These are phyloP conservation scores for Fratercula arctica DNA, from an alignment of 2,797 vertebrate genomes.

Conservation along the genomic window DNA sequence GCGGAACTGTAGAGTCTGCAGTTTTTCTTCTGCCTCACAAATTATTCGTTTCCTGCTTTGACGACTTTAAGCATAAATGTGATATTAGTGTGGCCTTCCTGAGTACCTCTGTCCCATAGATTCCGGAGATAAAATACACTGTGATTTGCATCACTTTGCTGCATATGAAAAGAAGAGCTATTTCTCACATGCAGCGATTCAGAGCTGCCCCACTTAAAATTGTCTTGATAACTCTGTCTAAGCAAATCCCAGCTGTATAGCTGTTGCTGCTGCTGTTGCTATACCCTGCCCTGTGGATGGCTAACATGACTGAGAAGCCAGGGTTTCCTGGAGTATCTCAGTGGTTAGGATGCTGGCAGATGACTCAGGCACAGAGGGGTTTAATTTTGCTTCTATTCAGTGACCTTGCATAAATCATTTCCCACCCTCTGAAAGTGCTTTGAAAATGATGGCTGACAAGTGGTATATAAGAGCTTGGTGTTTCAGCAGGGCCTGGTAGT, in stretches of 20 bases:
- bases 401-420: conserved; percentile 56
- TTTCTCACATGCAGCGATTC: neutral
- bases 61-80: neutral
- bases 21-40: conserved; percentile 10
- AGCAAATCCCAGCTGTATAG: neutral
- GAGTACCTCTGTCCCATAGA: neutral
- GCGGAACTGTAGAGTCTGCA: conserved; percentile 17
- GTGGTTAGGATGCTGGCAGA: conserved; percentile 43
- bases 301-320: conserved; percentile 8
- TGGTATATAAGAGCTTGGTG: conserved; percentile 51
- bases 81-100: neutral
- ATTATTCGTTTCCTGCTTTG: conserved; percentile 43
- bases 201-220: neutral
- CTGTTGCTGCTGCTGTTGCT: neutral
- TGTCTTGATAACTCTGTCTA: neutral
- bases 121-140: neutral
- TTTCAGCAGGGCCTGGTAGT: conserved; percentile 42
- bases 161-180: neutral
- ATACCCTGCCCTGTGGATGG: neutral
- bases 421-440: conserved; percentile 55
- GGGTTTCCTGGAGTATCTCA: conserved; percentile 55
- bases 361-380: conserved; percentile 44
- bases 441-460: conserved; percentile 62
- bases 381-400: conserved; percentile 61
- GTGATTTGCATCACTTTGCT: neutral